Base-by-base conservation (phyloP, 1,140 invertebrate species). In the Meteorus sp. region DNA sequence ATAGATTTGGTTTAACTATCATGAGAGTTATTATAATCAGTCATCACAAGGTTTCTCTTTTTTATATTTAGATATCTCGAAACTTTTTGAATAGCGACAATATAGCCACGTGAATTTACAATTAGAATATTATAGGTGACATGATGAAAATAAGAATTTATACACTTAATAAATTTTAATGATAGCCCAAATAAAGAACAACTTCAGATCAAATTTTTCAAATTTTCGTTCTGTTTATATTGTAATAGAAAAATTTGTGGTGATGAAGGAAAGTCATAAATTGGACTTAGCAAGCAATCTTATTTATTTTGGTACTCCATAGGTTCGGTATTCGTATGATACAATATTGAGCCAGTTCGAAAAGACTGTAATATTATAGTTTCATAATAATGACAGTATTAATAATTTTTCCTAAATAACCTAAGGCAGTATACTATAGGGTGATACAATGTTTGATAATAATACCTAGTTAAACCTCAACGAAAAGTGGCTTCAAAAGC, bases 261-360 rank as follows among this genome's bases (percentile, higher is more conserved):
- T 27, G 33, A n/a, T 23, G 33, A 54, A 59, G 9, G 22, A 52
- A 37, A 7, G 2, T 37, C 19, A 9, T 37, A 20, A 51, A 20
- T 51, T 66, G 68, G 67, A 66, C 71, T 76, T 74, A 75, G 70
- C 74, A 75, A 75, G 74, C 71, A 70, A 72, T 76, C 71, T 74
- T 72, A 72, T 73, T 75, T 76, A 77, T 76, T 77, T 76, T 76
- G 74, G 74, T 77, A 76, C 71, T 75, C 67, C 65, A 73, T 73
- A 71, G 68, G 64, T 74, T 70, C 60, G 60, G 67, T 74, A 71
- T 58, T 73, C 62, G 66, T 78, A 78, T 77, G 70, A 74, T 77
- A 79, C 75, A 79, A 70, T 75, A 63, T 79, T 76, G 74, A 78
- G 72, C 73, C 72, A 72, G 70, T 78, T 71, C 72, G 68, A 51